phyloP scores from a whole-genome alignment of 2,113 vertebrate species.

The Pelusios castaneus region DNA sequence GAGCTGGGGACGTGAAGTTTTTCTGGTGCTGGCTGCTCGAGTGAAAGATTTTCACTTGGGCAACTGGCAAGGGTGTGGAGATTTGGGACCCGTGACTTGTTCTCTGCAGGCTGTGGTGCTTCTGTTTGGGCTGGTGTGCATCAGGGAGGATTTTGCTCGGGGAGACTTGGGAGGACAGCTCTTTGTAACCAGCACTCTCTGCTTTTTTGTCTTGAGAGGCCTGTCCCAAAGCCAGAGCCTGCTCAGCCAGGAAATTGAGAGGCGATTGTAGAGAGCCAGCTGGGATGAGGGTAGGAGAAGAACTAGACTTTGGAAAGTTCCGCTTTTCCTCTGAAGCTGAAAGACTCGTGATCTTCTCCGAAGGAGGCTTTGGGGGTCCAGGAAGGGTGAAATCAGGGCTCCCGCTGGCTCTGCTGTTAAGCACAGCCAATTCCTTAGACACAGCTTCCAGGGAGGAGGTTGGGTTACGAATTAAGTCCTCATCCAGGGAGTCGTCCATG shows the following conservation, averaged over 20 bases:
- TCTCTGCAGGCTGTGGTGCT: slow-evolving; percentile 74
- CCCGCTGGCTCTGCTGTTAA: slow-evolving; percentile 72
- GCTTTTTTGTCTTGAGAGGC: slow-evolving; percentile 81
- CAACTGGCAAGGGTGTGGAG: not conserved
- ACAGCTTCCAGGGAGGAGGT: slow-evolving; percentile 74
- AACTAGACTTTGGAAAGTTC: slow-evolving; percentile 70
- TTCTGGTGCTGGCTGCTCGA: slow-evolving; percentile 78
- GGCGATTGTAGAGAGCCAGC: slow-evolving; percentile 77
- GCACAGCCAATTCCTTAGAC: slow-evolving; percentile 76
- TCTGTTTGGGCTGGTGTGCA: slow-evolving; percentile 72
- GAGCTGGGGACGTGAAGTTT: slow-evolving; percentile 68
- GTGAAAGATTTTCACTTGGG: slow-evolving; percentile 80
- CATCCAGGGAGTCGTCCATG: slow-evolving; percentile 78
- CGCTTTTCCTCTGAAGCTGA: slow-evolving; percentile 79
- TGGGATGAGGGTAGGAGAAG: slow-evolving; percentile 64
- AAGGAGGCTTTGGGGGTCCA: slow-evolving; percentile 39
- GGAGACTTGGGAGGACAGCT: slow-evolving; percentile 69
- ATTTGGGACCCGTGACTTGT: slow-evolving; percentile 53
- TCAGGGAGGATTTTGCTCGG: slow-evolving; percentile 73
- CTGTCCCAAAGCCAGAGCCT: slow-evolving; percentile 78
- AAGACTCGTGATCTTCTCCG: slow-evolving; percentile 70
- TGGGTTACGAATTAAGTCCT: slow-evolving; percentile 72
- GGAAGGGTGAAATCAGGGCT: slow-evolving; percentile 72
- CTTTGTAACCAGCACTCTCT: slow-evolving; percentile 78
- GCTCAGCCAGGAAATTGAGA: slow-evolving; percentile 82